Evolutionary conservation across 2,113 vertebrate species (phyloP), one percentile per base, ranked within the genome.

Genomic region (Sarotherodon lohbergeri): DNA sequence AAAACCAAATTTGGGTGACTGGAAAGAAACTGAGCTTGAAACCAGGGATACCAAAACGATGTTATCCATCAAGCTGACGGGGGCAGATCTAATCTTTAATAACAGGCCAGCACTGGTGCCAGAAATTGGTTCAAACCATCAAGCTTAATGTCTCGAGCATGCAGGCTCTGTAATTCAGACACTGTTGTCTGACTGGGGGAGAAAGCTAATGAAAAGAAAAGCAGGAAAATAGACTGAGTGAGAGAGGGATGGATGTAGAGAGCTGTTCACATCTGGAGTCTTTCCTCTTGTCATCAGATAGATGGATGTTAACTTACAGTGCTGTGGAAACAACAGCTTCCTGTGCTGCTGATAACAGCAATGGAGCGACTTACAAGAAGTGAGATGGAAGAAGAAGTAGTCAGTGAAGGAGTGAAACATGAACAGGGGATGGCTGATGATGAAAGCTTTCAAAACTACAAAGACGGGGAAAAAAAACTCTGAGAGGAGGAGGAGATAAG

Each of bases 191-290:
- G 96, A 97, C 97, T 96, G 97, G 96, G 96, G 95, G 95, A 97
- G 80, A 96, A 95, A 96, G 96, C 96, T 96, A 96, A 92, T 93
- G 95, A 88, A 89, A 92, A 85, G 57, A 87, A 88, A 87, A 16
- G 50, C 68, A 84, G 71, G 59, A 56, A 84, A 71, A 86, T 88
- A 52, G 90, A 90, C 86, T 91, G 96, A 95, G 85, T 91, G 96
- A 95, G 96, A 94, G 95, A 96, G 78, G 80, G 88, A 84, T 54
- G 79, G 89, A 89, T 59, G 55, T 16, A 86, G 48, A 55, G 82
- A 90, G 71, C 94, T 96, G 85, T 97, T 97, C 96, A 97, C 98
- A 98, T 98, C 97, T 98, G 98, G 97, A 93, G 95, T 96, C 96
- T 96, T 95, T 95, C 96, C 96, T 96, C 94, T 94, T 88, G 96